Evolutionary conservation across 1,140 invertebrate species (phyloP), one percentile per base, ranked within the genome.

Genomic region (Scaptodrosophila lebanonensis): DNA sequence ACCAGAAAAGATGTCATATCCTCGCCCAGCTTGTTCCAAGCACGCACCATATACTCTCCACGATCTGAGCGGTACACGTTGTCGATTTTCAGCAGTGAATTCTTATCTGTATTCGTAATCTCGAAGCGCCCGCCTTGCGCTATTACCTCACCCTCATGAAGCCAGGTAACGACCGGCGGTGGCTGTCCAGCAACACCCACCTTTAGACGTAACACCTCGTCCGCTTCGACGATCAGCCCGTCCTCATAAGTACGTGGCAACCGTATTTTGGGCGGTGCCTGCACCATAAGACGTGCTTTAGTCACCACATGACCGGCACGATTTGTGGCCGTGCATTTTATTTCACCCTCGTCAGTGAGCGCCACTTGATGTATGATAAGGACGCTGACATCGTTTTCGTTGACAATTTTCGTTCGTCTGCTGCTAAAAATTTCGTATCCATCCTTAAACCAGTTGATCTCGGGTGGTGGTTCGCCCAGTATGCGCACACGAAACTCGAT

Each of bases 371-470:
- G 91, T 66, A 96, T 94, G n/a, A 94, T 89, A 2, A 97, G 89
- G 20, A 92, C 90, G 84, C 94, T 96, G 18, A 89, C 90, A 13
- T 94, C 92, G 48, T 92, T 92, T 49, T 94, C 94, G 0, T 93
- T 94, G 0, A 92, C 87, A 53, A 95, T 93, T 63, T 91, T 91
- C 1, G 93, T 94, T 61, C 94, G 89, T 52, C 93, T 88, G 76
- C 93, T 94, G 77, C 93, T 95, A 75, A 95, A 95, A 48, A 95
- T 93, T 85, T 95, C 94, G 64, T 93, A 93, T 22, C 93, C 93
- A 84, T 96, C 94, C 86, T 96, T 96, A 87, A 93, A 98, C 97
- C 97, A 99, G n/a, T 92, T 92, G 15, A 98, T 91, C 66, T 93
- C 93, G 1, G 97, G 96, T 3, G 90, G 86, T 0, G 97, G 97